A percentile compares a stretch with the other conserved stretches of the same genome.
Conservation (phyloP, 2,888 invertebrate genomes). For the Drosophila nr. perissopoda region DNA sequence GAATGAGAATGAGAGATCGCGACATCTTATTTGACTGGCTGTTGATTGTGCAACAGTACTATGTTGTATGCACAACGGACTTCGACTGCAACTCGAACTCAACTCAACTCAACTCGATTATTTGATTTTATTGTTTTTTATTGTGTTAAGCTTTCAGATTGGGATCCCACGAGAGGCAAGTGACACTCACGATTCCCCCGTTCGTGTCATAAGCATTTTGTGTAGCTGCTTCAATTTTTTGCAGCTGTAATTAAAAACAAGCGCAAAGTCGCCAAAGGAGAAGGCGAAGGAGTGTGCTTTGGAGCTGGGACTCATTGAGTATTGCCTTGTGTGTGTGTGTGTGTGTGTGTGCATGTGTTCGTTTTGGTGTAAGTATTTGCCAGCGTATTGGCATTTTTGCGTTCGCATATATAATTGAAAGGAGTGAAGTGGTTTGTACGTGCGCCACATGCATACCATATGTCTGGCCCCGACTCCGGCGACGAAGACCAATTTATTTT, state of each 20-base stretch:
- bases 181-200: conserved; percentile 54
- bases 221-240: conserved; percentile 21
- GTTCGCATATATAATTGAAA: conserved; percentile 75
- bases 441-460: conserved; percentile 79
- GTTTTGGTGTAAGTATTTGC: conserved; percentile 4
- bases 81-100: not conserved
- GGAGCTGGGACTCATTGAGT: conserved; percentile 9
- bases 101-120: conserved; percentile 2
- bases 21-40: conserved; percentile 44
- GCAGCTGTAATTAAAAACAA: conserved; percentile 68
- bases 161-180: conserved; percentile 55
- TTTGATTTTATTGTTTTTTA: not conserved
- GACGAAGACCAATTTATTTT: conserved; percentile 75
- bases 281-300: conserved; percentile 19
- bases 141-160: conserved; percentile 19
- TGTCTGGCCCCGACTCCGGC: conserved; percentile 47
- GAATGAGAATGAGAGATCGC: conserved; percentile 1
- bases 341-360: not conserved
- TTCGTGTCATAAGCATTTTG: conserved; percentile 65
- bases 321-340: conserved; percentile 26
- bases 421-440: conserved; percentile 78
- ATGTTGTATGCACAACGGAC: not conserved
- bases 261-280: conserved; percentile 29
- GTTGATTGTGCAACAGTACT: conserved; percentile 32
- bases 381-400: conserved; percentile 45